Conservation (phyloP, 2,797 vertebrate species). For the Coregonus sp. region DNA sequence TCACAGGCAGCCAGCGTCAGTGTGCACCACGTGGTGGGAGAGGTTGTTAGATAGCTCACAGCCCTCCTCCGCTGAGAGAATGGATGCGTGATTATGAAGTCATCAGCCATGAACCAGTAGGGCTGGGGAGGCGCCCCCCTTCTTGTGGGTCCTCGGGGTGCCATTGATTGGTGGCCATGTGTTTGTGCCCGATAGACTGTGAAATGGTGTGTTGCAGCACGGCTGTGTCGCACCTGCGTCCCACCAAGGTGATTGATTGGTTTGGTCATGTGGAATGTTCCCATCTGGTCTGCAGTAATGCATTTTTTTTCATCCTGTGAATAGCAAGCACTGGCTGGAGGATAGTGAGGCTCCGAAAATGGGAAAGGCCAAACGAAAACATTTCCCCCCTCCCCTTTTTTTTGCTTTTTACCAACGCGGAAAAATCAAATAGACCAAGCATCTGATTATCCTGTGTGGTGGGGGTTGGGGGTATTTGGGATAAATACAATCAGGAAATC, state of each 20-base stretch:
- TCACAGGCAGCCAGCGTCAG: constrained; percentile 50
- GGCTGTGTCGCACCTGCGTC: constrained; percentile 99
- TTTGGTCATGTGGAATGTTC: constrained; percentile 99
- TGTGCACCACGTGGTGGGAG: constrained; percentile 53
- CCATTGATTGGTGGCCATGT: constrained; percentile 99
- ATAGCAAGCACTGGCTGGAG: constrained; percentile 82
- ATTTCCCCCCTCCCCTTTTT: constrained; percentile 56
- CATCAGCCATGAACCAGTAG: constrained; percentile 98
- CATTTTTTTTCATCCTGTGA: constrained; percentile 79
- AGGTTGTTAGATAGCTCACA: constrained; percentile 92
- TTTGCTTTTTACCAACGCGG: constrained; percentile 55
- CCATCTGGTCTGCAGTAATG: constrained; percentile 99
- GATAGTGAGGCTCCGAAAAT: constrained; percentile 76
- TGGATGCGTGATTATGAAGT: constrained; percentile 99
- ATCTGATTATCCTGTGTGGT: constrained; percentile 59
- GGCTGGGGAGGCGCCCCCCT: constrained; percentile 85
- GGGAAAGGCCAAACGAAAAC: constrained; percentile 79
- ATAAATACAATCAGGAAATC: constrained; percentile 63
- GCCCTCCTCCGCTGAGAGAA: constrained; percentile 93
- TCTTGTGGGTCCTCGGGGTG: constrained; percentile 86
- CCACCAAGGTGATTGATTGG: constrained; percentile 99
- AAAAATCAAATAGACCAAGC: constrained; percentile 62
- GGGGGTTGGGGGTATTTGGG: constrained; percentile 31
- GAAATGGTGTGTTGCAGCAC: constrained; percentile 99
- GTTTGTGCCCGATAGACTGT: constrained; percentile 99